Percentiles rank a stretch among this genome's conserved stretches.
Conservation (phyloP, 1,140 invertebrate species). For the Macrostomum lignano region DNA sequence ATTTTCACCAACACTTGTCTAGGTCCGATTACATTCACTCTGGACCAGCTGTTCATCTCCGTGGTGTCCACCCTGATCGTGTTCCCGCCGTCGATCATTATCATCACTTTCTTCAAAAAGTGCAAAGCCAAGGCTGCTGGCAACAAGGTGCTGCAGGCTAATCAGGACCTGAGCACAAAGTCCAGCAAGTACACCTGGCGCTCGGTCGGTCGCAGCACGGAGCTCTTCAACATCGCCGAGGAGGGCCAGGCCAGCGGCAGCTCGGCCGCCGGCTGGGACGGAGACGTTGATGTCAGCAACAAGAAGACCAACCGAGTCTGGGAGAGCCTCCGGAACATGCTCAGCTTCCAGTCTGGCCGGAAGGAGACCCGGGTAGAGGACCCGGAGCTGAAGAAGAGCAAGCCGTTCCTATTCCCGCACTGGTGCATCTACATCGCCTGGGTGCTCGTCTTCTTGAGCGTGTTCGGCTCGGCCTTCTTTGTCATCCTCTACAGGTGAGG, state of each 20-base stretch:
- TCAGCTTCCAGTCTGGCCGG: no score
- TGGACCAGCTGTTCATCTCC: neutral
- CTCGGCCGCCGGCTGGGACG: neutral
- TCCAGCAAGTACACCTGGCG: neutral
- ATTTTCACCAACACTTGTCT: no score
- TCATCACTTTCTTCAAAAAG: slow-evolving; percentile 12
- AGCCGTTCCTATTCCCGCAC: slow-evolving; percentile 10
- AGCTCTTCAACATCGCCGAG: neutral
- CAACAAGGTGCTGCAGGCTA: neutral
- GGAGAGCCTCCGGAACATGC: no score
- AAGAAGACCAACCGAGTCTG: neutral
- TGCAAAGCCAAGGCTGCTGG: slow-evolving; percentile 6
- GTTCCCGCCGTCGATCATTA: slow-evolving; percentile 8
- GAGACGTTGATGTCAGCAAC: neutral
- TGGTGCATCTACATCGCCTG: slow-evolving; percentile 12
- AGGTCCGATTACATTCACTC: slow-evolving; percentile 6
- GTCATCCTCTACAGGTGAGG: slow-evolving; percentile 14
- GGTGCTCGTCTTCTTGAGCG: slow-evolving; percentile 8
- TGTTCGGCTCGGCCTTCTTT: slow-evolving; percentile 10
- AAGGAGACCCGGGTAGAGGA: no score
- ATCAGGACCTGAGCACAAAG: neutral
- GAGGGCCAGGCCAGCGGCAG: neutral
- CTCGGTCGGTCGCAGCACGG: neutral
- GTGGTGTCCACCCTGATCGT: slow-evolving; percentile 5
- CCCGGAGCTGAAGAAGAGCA: slow-evolving; percentile 1